Percentiles rank a stretch among this genome's conserved stretches.
phyloP scores from a whole-genome alignment of 2,888 invertebrate species.

The Amphimallon solstitiale region DNA sequence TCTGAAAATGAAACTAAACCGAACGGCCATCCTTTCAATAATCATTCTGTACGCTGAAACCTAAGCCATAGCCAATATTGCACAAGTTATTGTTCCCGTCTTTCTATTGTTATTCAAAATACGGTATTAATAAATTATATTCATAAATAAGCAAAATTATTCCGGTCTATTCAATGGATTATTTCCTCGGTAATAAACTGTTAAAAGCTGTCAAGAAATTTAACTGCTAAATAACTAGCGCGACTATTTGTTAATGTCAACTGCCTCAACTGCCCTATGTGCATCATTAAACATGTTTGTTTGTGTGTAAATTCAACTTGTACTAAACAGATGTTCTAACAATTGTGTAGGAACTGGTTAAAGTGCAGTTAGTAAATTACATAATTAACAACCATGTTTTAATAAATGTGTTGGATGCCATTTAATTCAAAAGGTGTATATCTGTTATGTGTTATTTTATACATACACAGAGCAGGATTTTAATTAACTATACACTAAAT shows the following conservation, averaged over 20 bases:
- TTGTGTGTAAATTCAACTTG: neutral
- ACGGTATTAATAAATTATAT: neutral
- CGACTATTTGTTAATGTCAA: constrained; percentile 1
- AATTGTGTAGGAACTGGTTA: neutral
- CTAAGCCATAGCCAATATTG: too few relatives aligned
- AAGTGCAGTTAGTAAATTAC: neutral
- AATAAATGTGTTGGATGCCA: too few relatives aligned
- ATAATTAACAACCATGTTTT: too few relatives aligned
- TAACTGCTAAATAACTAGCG: neutral
- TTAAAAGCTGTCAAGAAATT: neutral
- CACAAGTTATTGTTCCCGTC: too few relatives aligned
- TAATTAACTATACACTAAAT: too few relatives aligned
- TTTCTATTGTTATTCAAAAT: neutral
- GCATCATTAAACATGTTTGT: constrained; percentile 8
- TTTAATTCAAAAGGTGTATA: too few relatives aligned
- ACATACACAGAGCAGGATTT: too few relatives aligned
- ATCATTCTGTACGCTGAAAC: too few relatives aligned
- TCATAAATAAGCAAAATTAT: constrained; percentile 2
- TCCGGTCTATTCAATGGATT: neutral
- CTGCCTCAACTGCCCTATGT: constrained; percentile 4
- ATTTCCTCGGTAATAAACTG: neutral
- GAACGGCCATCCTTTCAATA: too few relatives aligned
- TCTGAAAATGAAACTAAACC: too few relatives aligned
- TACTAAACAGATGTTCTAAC: too few relatives aligned
- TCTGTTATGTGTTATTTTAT: too few relatives aligned